Percentiles rank a stretch among this genome's conserved stretches.
Conservation (phyloP, 2,888 invertebrate species). For the Bombyx huttoni region DNA sequence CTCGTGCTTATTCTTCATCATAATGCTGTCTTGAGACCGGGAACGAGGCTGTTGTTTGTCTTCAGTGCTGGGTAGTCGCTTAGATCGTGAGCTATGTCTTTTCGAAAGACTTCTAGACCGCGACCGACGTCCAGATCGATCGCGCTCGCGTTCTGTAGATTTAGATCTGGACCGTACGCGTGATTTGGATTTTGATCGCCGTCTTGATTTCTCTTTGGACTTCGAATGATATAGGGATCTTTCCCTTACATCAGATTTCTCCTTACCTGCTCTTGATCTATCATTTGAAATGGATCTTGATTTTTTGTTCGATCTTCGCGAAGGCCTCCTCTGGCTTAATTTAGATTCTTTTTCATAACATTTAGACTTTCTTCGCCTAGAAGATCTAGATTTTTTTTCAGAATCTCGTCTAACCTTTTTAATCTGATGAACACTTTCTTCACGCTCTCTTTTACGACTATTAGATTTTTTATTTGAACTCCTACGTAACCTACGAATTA, state of each 20-base stretch:
- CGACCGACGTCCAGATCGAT: constrained; percentile 24
- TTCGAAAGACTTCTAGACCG: constrained; percentile 19
- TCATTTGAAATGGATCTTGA: constrained; percentile 37
- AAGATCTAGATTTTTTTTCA: constrained; percentile 42
- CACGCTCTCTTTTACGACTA: constrained; percentile 31
- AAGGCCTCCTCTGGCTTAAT: constrained; percentile 29
- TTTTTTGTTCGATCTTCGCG: constrained; percentile 37
- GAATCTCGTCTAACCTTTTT: constrained; percentile 41
- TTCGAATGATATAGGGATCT: constrained; percentile 34
- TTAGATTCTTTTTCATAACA: constrained; percentile 31
- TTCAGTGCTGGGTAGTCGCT: constrained; percentile 28
- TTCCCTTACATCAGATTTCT: constrained; percentile 36
- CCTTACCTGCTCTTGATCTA: constrained; percentile 30
- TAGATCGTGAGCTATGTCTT: constrained; percentile 22
- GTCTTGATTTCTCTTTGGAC: constrained; percentile 35
- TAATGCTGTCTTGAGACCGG: constrained; percentile 46
- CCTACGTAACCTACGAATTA: neutral
- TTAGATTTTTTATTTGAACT: constrained; percentile 7
- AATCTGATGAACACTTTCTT: constrained; percentile 24
- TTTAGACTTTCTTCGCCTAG: constrained; percentile 38
- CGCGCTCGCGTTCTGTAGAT: constrained; percentile 21
- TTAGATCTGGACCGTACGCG: constrained; percentile 37
- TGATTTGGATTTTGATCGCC: constrained; percentile 30
- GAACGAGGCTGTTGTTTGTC: constrained; percentile 44
- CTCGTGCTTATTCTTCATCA: constrained; percentile 52